Conservation (phyloP, 2,797 vertebrate genomes). For the Phyllotis vaccarum region DNA sequence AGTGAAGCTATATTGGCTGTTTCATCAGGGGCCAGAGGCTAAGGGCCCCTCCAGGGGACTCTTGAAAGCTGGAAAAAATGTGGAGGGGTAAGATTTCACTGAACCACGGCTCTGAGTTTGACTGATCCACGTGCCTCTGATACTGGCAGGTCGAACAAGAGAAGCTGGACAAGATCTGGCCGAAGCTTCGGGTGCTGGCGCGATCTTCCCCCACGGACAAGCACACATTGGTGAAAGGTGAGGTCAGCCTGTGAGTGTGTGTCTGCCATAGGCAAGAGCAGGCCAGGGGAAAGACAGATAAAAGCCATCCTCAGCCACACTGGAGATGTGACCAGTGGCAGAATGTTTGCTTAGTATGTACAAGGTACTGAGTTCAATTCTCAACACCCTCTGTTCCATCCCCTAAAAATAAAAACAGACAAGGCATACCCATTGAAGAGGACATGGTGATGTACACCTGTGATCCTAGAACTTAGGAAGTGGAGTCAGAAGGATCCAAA, state of each 20-base stretch:
- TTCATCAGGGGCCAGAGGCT: neutral
- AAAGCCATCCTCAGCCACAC: neutral
- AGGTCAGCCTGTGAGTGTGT: conserved; percentile 30
- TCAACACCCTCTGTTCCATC: no score
- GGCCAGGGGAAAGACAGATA: neutral
- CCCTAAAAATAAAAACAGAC: neutral
- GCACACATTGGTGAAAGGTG: conserved; percentile 99
- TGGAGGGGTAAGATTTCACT: neutral
- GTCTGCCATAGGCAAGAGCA: neutral
- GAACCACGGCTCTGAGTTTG: neutral
- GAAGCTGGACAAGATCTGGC: conserved; percentile 98
- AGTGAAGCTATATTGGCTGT: neutral
- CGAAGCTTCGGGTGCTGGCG: conserved; percentile 96
- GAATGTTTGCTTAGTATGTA: neutral
- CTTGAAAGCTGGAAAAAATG: neutral
- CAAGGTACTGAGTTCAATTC: neutral
- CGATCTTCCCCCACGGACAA: conserved; percentile 98
- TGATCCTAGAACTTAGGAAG: neutral
- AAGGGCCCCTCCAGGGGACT: fast-evolving
- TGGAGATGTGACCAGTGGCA: neutral
- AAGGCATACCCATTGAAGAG: neutral
- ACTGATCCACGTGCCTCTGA: conserved; percentile 46
- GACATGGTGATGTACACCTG: neutral
- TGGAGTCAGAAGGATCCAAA: no score
- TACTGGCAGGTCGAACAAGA: conserved; percentile 96